phyloP scores from a whole-genome alignment of 2,113 vertebrate species.

The Aptenodytes forsteri region DNA sequence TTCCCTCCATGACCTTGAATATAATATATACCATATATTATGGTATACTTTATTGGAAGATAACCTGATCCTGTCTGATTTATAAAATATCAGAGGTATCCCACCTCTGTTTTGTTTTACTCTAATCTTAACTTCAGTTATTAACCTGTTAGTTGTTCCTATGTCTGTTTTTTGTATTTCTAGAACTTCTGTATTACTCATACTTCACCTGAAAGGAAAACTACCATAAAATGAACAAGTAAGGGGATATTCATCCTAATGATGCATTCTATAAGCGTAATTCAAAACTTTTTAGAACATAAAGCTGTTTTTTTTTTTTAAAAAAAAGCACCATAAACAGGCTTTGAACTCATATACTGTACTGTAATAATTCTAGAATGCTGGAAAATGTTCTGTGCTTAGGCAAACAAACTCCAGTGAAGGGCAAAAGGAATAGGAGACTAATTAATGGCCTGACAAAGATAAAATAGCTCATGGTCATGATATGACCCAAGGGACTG shows the following conservation, averaged over 20 bases:
- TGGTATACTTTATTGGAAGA: not conserved
- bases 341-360: not conserved
- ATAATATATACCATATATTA: not conserved
- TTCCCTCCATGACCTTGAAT: not conserved
- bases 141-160: not conserved
- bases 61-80: not conserved
- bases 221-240: not conserved
- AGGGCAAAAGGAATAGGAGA: not conserved
- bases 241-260: not conserved
- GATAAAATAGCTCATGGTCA: not conserved
- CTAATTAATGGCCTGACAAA: not conserved
- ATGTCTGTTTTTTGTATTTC: not conserved
- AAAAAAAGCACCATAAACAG: accelerated
- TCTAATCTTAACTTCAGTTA: not conserved
- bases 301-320: not conserved
- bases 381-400: not conserved
- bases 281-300: not conserved
- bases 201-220: not conserved
- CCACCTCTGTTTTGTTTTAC: not conserved
- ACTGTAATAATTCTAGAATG: not conserved
- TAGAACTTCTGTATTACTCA: not conserved
- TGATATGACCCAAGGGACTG: conserved; percentile 6
- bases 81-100: not conserved
- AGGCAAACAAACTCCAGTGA: not conserved
- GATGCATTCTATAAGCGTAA: not conserved